Percentiles rank a stretch among this genome's conserved stretches.
phyloP scores from a whole-genome alignment of 92 coral and sea anemone species.

The Paragorgia papillata region DNA sequence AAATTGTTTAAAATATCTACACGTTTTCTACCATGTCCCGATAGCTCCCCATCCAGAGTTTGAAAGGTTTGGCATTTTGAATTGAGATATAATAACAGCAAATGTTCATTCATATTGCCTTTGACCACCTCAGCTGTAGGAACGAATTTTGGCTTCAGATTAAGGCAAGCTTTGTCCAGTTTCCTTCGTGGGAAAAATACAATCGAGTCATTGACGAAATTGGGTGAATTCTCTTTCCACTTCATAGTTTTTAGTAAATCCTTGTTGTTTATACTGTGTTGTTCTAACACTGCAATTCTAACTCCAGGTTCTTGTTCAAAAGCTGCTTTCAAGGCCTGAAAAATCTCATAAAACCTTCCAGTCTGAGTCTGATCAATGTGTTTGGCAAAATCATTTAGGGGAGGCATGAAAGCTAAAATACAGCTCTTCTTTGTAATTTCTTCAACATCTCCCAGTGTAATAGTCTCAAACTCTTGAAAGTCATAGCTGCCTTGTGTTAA shows the following conservation, averaged over 20 bases:
- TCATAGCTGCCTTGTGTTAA: neutral
- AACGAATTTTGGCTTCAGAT: slow-evolving; percentile 20
- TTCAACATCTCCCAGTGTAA: slow-evolving; percentile 43
- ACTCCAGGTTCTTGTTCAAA: slow-evolving; percentile 47
- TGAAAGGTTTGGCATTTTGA: slow-evolving; percentile 64
- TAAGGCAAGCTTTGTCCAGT: slow-evolving; percentile 65
- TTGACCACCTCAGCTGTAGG: slow-evolving; percentile 7
- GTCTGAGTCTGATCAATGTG: neutral
- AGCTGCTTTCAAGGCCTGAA: slow-evolving; percentile 43
- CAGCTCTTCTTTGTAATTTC: slow-evolving; percentile 39
- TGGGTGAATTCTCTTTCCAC: neutral
- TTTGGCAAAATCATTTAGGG: neutral
- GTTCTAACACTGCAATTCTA: slow-evolving; percentile 40
- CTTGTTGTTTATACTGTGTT: neutral
- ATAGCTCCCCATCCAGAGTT: slow-evolving; percentile 61
- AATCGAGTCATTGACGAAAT: slow-evolving; percentile 7
- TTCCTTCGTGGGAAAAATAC: slow-evolving; percentile 60
- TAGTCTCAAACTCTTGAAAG: slow-evolving; percentile 19
- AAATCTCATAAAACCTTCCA: no score
- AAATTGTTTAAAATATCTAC: slow-evolving; percentile 61
- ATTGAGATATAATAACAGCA: slow-evolving; percentile 60
- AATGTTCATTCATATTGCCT: slow-evolving; percentile 53
- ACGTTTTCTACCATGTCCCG: slow-evolving; percentile 49
- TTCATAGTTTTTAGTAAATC: slow-evolving; percentile 13
- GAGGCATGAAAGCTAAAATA: slow-evolving; percentile 40